These are phyloP conservation scores for Nemotelus nigrinus DNA, from an alignment of 2,888 invertebrate species.

Conservation along the genomic window DNA sequence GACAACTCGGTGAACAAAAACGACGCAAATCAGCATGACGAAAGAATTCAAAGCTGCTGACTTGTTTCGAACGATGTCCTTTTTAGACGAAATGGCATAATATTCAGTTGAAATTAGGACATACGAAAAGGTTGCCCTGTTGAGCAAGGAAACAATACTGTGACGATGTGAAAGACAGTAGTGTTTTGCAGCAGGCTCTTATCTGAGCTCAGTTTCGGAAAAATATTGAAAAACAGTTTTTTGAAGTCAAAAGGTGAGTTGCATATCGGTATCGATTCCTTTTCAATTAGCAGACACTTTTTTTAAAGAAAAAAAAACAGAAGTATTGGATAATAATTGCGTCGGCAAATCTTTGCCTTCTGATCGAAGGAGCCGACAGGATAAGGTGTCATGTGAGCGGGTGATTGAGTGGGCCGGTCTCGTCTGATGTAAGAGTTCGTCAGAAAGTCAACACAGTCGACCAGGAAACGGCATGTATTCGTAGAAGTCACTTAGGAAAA, in stretches of 20 bases:
- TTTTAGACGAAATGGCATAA: constrained; percentile 33
- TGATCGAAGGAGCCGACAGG: constrained; percentile 33
- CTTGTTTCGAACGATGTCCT: constrained; percentile 6
- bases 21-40: constrained; percentile 44
- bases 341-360: constrained; percentile 18
- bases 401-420: constrained; percentile 15
- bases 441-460: too few relatives aligned
- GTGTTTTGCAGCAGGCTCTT: constrained; percentile 34
- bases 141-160: constrained; percentile 23
- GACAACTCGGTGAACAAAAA: constrained; percentile 40
- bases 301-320: constrained; percentile 13
- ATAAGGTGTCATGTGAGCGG: constrained; percentile 9
- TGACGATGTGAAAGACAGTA: constrained; percentile 34
- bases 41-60: constrained; percentile 7
- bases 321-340: constrained; percentile 1
- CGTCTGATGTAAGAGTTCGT: background rate
- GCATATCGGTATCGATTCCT: constrained; percentile 16
- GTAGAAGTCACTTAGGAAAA: too few relatives aligned
- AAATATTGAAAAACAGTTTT: constrained; percentile 14
- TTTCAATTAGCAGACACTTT: constrained; percentile 10
- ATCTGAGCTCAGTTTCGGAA: background rate
- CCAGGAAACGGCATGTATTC: too few relatives aligned
- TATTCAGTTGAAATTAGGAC: constrained; percentile 44
- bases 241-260: constrained; percentile 17
- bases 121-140: constrained; percentile 37